Base-by-base conservation (phyloP, 2,888 invertebrate genomes). In the Holacanthella duospinosa region DNA sequence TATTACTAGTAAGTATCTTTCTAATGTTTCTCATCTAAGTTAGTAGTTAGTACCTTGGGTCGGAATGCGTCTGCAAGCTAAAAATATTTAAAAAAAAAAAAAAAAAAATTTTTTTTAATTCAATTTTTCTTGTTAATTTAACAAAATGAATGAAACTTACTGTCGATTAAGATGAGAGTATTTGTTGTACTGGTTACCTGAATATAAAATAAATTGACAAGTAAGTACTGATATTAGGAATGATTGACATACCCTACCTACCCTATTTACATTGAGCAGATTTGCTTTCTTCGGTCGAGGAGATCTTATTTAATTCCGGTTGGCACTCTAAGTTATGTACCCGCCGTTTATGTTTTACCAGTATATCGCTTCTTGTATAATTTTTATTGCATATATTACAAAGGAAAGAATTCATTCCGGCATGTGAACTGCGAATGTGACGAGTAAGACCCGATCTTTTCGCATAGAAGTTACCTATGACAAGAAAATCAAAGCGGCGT, bases 161-260 rank as follows among this genome's bases (percentile, higher is more conserved):
- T 48, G 48, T n/a, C 48, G 48, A 48, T 48, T 48, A 9, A 48
- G 48, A 48, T 48, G 48, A 48, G 48, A 48, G 21, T 48, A 48
- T 21, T 48, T 48, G 48, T 48, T 48, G 48, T 48, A 48, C 21
- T 48, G 48, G n/a, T 48, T 48, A 21, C 48, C 48, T 48, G n/a
- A n/a, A n/a, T n/a, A n/a, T n/a, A n/a, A n/a, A n/a, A n/a, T n/a
- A n/a, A n/a, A n/a, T n/a, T n/a, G n/a, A n/a, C n/a, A n/a, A n/a
- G n/a, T n/a, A n/a, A n/a, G n/a, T n/a, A n/a, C 6, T 36, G 9
- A 36, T 16, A 36, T 36, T 36, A 6, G 36, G 6, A 36, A 36
- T 9, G 16, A 36, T 36, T 36, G 36, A n/a, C n/a, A n/a, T 36
- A 9, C 36, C 36, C 36, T 36, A 36, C 36, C 36, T 36, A 36